Evolutionary conservation across 1,140 invertebrate genomes (phyloP), one percentile per base, ranked within the genome.

Genomic region (Zaprionus tsacasi): DNA sequence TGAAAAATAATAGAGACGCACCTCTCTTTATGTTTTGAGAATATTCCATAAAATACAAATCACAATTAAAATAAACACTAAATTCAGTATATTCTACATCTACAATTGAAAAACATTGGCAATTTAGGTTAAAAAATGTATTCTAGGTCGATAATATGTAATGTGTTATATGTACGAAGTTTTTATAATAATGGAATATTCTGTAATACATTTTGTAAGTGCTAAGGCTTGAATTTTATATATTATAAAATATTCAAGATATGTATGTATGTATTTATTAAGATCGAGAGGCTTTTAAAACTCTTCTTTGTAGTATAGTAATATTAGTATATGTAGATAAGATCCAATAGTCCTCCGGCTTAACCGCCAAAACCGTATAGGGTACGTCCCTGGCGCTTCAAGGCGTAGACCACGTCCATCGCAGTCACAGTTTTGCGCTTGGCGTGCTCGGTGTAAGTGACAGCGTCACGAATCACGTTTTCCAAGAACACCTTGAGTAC

Each of bases 361-460:
- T 93, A 95, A 76, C 94, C 94, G 52, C 95, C 95, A 71, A 95
- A 95, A 73, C 95, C 95, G 85, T 95, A 95, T 0, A 95, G 82
- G 35, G 95, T 95, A 30, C 96, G 93, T 36, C 97, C 97, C 93
- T 97, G 96, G 56, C 96, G 93, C 92, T 97, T 98, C 76, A 97
- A 93, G 30, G 96, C 96, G 85, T 97, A 97, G 21, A 98, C 97
- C 13, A 97, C 96, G 89, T 98, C 96, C 96, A 97, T 97, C 58
- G 96, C 96, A 10, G 96, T 97, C 38, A 95, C 95, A 17, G 96
- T 97, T 93, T 97, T 97, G 74, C 96, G 93, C 93, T 96, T 97
- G 75, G 96, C 96, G 92, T 97, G 96, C 91, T 96, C 96, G 11
- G 96, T 96, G 93, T 97, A 97, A n/a, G 96, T 97, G 59, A 97